phyloP scores from a whole-genome alignment of 2,797 vertebrate genomes.

The Neoniphon sammara region DNA sequence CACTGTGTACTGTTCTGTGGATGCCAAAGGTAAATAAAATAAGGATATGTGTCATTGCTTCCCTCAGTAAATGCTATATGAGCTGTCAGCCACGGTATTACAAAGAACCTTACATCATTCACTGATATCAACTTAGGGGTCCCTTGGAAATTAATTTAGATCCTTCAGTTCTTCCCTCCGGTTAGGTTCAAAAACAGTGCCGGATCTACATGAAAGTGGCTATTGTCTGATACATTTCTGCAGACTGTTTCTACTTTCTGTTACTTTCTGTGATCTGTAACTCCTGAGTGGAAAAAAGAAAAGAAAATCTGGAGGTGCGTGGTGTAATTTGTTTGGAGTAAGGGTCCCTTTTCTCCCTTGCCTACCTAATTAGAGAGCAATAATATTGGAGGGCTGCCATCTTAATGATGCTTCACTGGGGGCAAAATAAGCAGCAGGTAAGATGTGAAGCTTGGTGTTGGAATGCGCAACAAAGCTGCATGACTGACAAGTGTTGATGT shows the following conservation, averaged over 20 bases:
- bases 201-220: constrained; percentile 68
- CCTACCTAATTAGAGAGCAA: constrained; percentile 68
- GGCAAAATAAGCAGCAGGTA: constrained; percentile 65
- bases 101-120: constrained; percentile 65
- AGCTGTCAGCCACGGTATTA: constrained; percentile 50
- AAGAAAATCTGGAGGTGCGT: constrained; percentile 48
- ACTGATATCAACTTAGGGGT: constrained; percentile 66
- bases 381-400: constrained; percentile 58
- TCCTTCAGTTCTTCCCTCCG: constrained; percentile 62
- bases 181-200: constrained; percentile 63
- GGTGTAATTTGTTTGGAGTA: constrained; percentile 33
- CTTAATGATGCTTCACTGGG: constrained; percentile 63
- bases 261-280: constrained; percentile 33
- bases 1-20: constrained; percentile 47
- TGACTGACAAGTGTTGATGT: constrained; percentile 11
- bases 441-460: constrained; percentile 43
- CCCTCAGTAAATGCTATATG: constrained; percentile 19
- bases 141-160: constrained; percentile 82
- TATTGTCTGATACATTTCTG: constrained; percentile 47
- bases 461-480: constrained; percentile 41
- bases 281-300: constrained; percentile 47
- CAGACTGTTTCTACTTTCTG: constrained; percentile 34
- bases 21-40: constrained; percentile 62
- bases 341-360: constrained; percentile 31
- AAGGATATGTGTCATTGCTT: constrained; percentile 32